Base-by-base conservation (phyloP, 1,140 invertebrate genomes). In the Orchestia grillus region DNA sequence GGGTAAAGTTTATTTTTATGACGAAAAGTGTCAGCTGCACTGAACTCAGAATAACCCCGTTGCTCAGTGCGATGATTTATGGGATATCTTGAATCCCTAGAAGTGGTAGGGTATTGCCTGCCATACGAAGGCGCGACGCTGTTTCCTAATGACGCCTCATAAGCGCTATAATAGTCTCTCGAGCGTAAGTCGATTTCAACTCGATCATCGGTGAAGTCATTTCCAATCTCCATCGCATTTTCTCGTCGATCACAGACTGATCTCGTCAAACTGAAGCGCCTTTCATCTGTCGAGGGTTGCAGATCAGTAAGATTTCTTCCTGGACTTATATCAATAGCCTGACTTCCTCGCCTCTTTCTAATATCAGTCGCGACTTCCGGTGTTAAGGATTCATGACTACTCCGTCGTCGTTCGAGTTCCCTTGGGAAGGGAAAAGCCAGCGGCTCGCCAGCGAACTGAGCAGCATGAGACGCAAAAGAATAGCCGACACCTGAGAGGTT, bases 321-420 rank as follows among this genome's bases (percentile, higher is more conserved):
- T 0, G 41, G 4, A 90, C 42, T 90, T 41, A 90, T 42, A 8
- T 90, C 88, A 36, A 8, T 4, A 41, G 41, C 88, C 28, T 90
- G 88, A 90, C 88, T 90, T 44, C 43, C 88, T 44, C 88, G 88
- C 42, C 43, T 90, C 15, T 90, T 90, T 36, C 88, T 90, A 19
- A 90, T 90, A 16, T 90, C 88, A 41, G n/a, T 36, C n/a, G 42
- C 43, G 23, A 90, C 41, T 16, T 44, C 43, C 43, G 88, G 1
- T 16, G 88, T 90, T 44, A 90, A 43, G 16, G 88, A 90, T 43
- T 90, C 88, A 41, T 90, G 88, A 90, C 88, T 90, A 44, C 88
- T 90, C 36, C 88, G 88, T 43, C 88, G n/a, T 8, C 28, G 3
- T 44, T 90, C 41, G 36, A 90, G 28, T 4, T 90, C 88, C n/a